Percentiles rank a stretch among this genome's conserved stretches.
These are phyloP conservation scores for Onthophagus taurus DNA, from an alignment of 1,140 invertebrate species.

Conservation along the genomic window DNA sequence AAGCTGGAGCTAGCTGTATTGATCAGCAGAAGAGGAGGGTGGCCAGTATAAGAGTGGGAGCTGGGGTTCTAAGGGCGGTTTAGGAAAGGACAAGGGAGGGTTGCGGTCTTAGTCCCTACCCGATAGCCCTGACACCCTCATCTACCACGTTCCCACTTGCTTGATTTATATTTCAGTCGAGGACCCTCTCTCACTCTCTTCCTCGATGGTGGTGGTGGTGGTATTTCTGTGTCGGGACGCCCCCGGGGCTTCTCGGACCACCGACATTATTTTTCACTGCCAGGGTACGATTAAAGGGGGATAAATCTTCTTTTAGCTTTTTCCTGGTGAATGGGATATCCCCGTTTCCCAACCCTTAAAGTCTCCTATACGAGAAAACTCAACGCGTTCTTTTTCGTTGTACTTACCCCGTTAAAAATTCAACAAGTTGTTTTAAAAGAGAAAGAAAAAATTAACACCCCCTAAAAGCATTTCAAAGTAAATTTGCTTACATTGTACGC, in stretches of 20 bases:
- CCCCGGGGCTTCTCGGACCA: neutral
- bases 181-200: constrained; percentile 1
- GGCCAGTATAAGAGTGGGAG: constrained; percentile 20
- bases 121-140: constrained; percentile 28
- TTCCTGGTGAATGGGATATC: too few species aligned
- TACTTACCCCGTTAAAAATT: constrained; percentile 9
- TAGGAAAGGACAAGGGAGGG: constrained; percentile 37
- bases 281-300: constrained; percentile 9
- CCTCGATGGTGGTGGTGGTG: too few species aligned
- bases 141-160: constrained; percentile 20
- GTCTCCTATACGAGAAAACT: too few species aligned
- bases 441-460: too few species aligned
- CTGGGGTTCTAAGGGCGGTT: constrained; percentile 32
- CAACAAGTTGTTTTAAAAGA: constrained; percentile 13
- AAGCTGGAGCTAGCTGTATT: constrained; percentile 35
- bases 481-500: neutral
- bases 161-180: constrained; percentile 13
- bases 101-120: constrained; percentile 35
- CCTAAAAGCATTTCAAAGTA: constrained; percentile 8
- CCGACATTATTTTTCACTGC: constrained; percentile 8
- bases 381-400: too few species aligned
- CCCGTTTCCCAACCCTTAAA: too few species aligned
- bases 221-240: neutral
- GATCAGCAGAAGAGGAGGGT: constrained; percentile 32
- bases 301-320: too few species aligned